A percentile compares a stretch with the other conserved stretches of the same genome.
phyloP scores from a whole-genome alignment of 2,113 vertebrate genomes.

The Todiramphus chloris region DNA sequence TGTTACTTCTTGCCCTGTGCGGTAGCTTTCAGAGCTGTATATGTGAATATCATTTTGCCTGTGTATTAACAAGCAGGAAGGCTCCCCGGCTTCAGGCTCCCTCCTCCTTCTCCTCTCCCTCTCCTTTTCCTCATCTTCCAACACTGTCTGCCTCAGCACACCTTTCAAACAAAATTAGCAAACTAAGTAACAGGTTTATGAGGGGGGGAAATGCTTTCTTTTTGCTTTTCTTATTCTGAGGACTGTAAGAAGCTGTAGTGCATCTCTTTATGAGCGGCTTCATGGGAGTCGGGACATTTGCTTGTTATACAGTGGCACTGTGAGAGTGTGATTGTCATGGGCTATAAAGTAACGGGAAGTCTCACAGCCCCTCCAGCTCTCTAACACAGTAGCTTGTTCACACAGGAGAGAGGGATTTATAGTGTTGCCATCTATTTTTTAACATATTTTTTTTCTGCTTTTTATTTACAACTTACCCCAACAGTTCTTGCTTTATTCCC shows the following conservation, averaged over 20 bases:
- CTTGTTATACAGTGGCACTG: constrained; percentile 50
- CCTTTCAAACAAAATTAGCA: constrained; percentile 20
- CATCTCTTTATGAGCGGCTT: constrained; percentile 50
- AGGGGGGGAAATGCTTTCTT: background rate
- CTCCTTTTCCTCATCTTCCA: background rate
- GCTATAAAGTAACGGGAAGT: constrained; percentile 54
- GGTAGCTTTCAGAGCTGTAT: constrained; percentile 6
- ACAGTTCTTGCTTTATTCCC: background rate
- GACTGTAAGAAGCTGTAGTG: background rate
- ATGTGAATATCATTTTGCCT: constrained; percentile 36
- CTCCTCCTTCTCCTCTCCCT: background rate
- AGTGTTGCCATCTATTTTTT: constrained; percentile 46
- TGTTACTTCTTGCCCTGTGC: constrained; percentile 14
- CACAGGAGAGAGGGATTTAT: constrained; percentile 52
- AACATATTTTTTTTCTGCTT: constrained; percentile 30
- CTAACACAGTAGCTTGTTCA: background rate
- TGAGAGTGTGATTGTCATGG: constrained; percentile 53
- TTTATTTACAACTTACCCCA: constrained; percentile 44
- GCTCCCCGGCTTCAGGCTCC: background rate
- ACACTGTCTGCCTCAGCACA: background rate
- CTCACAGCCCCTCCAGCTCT: constrained; percentile 59
- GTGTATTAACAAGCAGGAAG: constrained; percentile 16
- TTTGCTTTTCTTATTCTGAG: background rate
- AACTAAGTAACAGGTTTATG: background rate
- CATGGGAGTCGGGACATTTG: constrained; percentile 50